Percentiles rank a stretch among this genome's conserved stretches.
These are phyloP conservation scores for Leuciscus waleckii DNA, from an alignment of 2,797 vertebrate species.

Conservation along the genomic window DNA sequence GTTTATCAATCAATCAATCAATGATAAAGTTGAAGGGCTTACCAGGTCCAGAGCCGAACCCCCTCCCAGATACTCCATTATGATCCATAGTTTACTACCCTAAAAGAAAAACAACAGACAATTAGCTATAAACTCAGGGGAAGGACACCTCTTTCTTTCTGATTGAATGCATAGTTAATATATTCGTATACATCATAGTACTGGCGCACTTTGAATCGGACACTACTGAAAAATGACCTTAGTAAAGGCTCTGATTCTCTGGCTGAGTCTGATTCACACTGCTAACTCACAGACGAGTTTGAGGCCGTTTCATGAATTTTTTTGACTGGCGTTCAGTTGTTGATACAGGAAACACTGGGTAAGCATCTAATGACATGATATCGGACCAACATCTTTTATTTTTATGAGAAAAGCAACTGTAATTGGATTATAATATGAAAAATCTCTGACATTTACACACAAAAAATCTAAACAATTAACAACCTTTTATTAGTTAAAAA, in stretches of 20 bases:
- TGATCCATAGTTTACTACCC: slow-evolving; percentile 99
- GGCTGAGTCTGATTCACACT: background rate
- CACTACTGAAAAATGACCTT: background rate
- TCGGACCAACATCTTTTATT: background rate
- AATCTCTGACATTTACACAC: too few relatives aligned
- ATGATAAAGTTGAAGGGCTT: slow-evolving; percentile 63
- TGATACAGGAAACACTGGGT: background rate
- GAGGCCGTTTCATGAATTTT: background rate
- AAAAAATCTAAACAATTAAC: too few relatives aligned
- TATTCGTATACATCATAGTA: background rate
- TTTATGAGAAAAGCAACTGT: background rate
- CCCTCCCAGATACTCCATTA: slow-evolving; percentile 98
- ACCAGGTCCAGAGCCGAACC: slow-evolving; percentile 96
- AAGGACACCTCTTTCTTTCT: background rate
- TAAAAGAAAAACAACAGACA: slow-evolving; percentile 64
- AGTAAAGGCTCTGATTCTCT: background rate
- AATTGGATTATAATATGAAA: too few relatives aligned
- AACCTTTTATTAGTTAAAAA: too few relatives aligned
- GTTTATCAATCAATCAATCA: too few relatives aligned
- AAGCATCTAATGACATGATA: background rate
- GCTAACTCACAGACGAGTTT: background rate
- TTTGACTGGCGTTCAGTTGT: background rate
- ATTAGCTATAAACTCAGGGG: background rate
- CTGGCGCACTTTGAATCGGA: background rate
- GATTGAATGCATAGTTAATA: too few relatives aligned